Percentiles rank a stretch among this genome's conserved stretches.
Conservation (phyloP, 1,140 invertebrate species). For the Coelopa frigida region DNA sequence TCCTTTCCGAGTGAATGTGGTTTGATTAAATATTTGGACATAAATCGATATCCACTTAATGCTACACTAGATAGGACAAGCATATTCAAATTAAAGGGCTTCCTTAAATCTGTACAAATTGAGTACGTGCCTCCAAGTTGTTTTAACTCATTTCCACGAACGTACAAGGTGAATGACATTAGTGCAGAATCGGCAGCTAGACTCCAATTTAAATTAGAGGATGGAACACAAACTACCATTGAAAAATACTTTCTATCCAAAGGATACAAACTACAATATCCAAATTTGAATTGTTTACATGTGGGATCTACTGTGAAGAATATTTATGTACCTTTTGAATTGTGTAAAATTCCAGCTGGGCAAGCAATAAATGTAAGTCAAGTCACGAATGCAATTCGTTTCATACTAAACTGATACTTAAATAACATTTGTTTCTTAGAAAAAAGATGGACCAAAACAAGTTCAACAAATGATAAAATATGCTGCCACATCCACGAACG, state of each 20-base stretch:
- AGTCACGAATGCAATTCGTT: constrained; percentile 12
- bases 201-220: constrained; percentile 42
- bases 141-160: constrained; percentile 23
- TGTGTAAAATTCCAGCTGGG: constrained; percentile 53
- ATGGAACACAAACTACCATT: constrained; percentile 44
- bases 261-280: constrained; percentile 44
- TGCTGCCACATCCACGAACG: constrained; percentile 55
- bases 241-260: constrained; percentile 46
- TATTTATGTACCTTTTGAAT: constrained; percentile 54
- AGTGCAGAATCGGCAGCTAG: constrained; percentile 24
- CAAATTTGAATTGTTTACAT: constrained; percentile 54
- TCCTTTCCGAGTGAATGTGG: constrained; percentile 53
- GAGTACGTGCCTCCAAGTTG: constrained; percentile 24
- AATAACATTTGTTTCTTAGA: constrained; percentile 23
- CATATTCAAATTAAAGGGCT: background rate
- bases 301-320: constrained; percentile 45
- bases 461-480: constrained; percentile 57
- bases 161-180: constrained; percentile 50
- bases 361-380: constrained; percentile 50
- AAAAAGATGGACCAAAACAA: constrained; percentile 49
- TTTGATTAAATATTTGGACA: constrained; percentile 44
- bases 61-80: background rate
- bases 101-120: constrained; percentile 25
- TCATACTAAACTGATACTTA: background rate
- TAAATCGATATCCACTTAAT: no score